phyloP scores from a whole-genome alignment of 1,140 invertebrate genomes.

The Phortica variegata region DNA sequence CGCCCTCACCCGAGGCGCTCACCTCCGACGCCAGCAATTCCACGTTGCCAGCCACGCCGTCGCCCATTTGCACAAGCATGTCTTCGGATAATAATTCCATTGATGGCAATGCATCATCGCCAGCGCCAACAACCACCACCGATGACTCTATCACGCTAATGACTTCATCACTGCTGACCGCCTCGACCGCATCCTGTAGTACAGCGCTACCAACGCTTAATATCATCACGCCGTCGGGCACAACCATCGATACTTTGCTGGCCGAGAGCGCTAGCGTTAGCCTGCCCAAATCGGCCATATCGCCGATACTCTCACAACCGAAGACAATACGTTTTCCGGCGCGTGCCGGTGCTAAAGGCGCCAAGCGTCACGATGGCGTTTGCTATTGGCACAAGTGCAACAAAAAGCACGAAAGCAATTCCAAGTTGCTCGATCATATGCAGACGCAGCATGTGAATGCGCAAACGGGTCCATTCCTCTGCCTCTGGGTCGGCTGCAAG shows the following conservation, averaged over 20 bases:
- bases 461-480: constrained; percentile 82
- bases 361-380: constrained; percentile 60
- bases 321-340: constrained; percentile 77
- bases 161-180: constrained; percentile 10
- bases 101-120: constrained; percentile 34
- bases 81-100: constrained; percentile 29
- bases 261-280: constrained; percentile 30
- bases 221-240: not conserved
- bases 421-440: constrained; percentile 84
- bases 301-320: constrained; percentile 73
- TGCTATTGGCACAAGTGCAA: constrained; percentile 87
- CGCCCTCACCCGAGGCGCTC: no score
- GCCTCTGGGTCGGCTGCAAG: constrained; percentile 91
- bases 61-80: constrained; percentile 23
- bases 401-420: constrained; percentile 72
- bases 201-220: constrained; percentile 7
- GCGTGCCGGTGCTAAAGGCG: constrained; percentile 45
- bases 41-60: constrained; percentile 7
- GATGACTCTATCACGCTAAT: constrained; percentile 9
- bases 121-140: constrained; percentile 26
- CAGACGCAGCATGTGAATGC: constrained; percentile 85
- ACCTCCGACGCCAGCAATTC: not conserved
- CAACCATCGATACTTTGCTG: constrained; percentile 29
- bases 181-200: constrained; percentile 2
- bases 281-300: constrained; percentile 58